phyloP scores from a whole-genome alignment of 2,113 vertebrate species.

The Archilochus colubris region DNA sequence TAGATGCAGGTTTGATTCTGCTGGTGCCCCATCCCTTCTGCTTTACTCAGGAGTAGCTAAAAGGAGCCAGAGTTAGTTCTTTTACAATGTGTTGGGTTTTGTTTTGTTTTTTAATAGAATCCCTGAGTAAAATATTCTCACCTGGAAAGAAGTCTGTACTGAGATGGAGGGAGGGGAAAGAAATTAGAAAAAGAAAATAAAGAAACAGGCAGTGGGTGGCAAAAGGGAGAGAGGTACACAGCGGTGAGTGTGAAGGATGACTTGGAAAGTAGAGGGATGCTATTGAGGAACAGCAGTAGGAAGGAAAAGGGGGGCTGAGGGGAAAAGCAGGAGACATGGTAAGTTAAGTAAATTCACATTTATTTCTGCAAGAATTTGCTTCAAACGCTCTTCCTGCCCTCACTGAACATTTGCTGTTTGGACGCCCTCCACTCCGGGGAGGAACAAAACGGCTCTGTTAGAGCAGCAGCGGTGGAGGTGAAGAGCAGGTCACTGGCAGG shows the following conservation, averaged over 20 bases:
- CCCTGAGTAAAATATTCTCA: constrained; percentile 42
- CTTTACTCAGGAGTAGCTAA: neutral
- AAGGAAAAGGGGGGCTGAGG: constrained; percentile 54
- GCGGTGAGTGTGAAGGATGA: constrained; percentile 57
- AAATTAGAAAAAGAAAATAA: constrained; percentile 62
- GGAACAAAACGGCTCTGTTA: constrained; percentile 65
- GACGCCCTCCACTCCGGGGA: constrained; percentile 24
- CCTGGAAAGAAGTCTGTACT: constrained; percentile 46
- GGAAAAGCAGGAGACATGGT: constrained; percentile 72
- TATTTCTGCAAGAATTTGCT: constrained; percentile 71
- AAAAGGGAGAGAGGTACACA: constrained; percentile 19
- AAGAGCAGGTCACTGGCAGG: constrained; percentile 52
- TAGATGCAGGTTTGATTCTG: neutral
- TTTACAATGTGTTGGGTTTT: neutral
- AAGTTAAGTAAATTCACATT: constrained; percentile 76
- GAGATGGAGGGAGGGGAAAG: constrained; percentile 42
- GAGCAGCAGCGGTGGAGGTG: constrained; percentile 26
- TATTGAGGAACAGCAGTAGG: constrained; percentile 61
- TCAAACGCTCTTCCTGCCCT: constrained; percentile 69
- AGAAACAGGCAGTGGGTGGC: constrained; percentile 58
- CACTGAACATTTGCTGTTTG: constrained; percentile 44
- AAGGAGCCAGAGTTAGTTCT: neutral
- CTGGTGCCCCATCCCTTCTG: neutral
- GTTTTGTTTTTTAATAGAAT: neutral
- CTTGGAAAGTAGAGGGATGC: constrained; percentile 69